Percentiles rank a stretch among this genome's conserved stretches.
phyloP scores from a whole-genome alignment of 2,888 invertebrate species.

The Ceratothoa steindachneri region DNA sequence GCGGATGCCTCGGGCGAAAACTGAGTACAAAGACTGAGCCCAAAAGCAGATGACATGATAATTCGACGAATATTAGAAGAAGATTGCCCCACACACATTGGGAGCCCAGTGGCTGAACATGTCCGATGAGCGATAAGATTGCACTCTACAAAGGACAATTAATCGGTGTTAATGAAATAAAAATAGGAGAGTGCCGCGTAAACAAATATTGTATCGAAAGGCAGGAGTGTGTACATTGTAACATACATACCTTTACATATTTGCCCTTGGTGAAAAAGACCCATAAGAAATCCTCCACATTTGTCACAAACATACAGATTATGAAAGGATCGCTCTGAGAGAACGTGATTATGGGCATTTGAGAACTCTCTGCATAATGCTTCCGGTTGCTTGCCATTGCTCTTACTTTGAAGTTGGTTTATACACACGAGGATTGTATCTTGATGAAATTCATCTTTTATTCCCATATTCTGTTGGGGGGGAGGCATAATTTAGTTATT shows the following conservation, averaged over 20 bases:
- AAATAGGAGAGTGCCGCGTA: too few species aligned
- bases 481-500: too few species aligned
- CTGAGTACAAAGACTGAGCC: conserved; percentile 62
- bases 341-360: conserved; percentile 54
- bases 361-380: conserved; percentile 39
- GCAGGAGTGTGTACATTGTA: too few species aligned
- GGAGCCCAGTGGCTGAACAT: conserved; percentile 64
- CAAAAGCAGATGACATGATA: conserved; percentile 58
- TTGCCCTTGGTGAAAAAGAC: conserved; percentile 67
- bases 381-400: conserved; percentile 36
- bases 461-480: conserved; percentile 65
- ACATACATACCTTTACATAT: conserved; percentile 64
- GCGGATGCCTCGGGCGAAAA: conserved; percentile 52
- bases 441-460: conserved; percentile 69
- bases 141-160: conserved; percentile 64
- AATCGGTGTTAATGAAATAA: too few species aligned
- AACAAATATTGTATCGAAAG: too few species aligned
- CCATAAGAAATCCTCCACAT: conserved; percentile 67
- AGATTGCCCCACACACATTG: conserved; percentile 55
- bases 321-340: conserved; percentile 65
- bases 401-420: conserved; percentile 58
- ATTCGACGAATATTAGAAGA: conserved; percentile 34
- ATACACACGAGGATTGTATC: conserved; percentile 65
- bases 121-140: conserved; percentile 67
- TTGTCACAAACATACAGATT: conserved; percentile 66